These are phyloP conservation scores for Cerceris rybyensis DNA, from an alignment of 2,888 invertebrate genomes.

Conservation along the genomic window DNA sequence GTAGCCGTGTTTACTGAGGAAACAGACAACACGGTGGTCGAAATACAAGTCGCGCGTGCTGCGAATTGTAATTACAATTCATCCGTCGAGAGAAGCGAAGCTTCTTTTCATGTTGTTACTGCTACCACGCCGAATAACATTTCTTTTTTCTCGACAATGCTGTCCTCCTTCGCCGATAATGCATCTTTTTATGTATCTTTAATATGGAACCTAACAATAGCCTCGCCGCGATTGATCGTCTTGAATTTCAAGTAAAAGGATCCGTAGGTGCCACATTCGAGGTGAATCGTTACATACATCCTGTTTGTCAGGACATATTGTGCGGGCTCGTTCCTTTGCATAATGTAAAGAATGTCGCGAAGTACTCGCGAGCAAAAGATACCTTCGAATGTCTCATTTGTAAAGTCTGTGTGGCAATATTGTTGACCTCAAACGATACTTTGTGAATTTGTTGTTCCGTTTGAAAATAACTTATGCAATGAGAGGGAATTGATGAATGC, in stretches of 20 bases:
- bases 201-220: constrained; percentile 12
- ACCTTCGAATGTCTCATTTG: neutral
- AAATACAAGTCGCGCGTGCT: constrained; percentile 43
- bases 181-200: neutral
- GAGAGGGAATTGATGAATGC: neutral
- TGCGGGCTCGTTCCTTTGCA: neutral
- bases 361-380: neutral
- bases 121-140: constrained; percentile 9
- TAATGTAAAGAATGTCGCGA: neutral
- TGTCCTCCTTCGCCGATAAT: constrained; percentile 13
- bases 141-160: constrained; percentile 18
- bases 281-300: neutral
- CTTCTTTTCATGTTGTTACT: constrained; percentile 13
- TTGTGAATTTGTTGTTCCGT: neutral
- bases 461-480: neutral
- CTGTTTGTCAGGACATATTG: neutral
- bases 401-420: neutral
- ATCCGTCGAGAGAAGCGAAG: neutral
- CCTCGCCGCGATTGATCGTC: constrained; percentile 21
- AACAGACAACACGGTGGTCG: constrained; percentile 55
- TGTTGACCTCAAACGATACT: neutral
- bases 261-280: constrained; percentile 5
- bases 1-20: constrained; percentile 56
- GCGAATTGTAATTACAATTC: constrained; percentile 50
- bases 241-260: constrained; percentile 19